Base-by-base conservation (phyloP, 1,140 invertebrate species). In the Oscheius sp. region DNA sequence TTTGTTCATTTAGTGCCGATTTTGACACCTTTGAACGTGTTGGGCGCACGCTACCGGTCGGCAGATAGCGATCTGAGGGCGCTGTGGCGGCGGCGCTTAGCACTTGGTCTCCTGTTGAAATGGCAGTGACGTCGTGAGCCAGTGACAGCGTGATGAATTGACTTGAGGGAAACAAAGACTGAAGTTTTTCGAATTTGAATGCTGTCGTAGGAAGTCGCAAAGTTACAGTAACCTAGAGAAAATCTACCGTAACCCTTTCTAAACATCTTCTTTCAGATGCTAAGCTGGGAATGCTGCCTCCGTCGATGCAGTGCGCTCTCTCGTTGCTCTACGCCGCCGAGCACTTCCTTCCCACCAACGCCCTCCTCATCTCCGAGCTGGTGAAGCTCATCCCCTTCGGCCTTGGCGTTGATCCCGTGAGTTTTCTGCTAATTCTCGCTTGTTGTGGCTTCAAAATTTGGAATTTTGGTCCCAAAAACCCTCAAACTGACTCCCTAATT, bases 1-100 rank as follows among this genome's bases (percentile, higher is more conserved):
- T 55, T 55, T 23, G 7, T 42, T 42, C n/a, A 55, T 55, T 55
- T 13, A 42, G 38, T 26, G 49, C 49, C 49, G 28, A 55, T 13
- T 23, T 13, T 55, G 7, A 23, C 49, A 23, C 49, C 49, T 55
- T 55, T 55, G 49, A 55, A 55, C 49, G 49, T 55, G 49, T 42
- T 10, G 38, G 10, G 10, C n/a, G 38, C n/a, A 42, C 10, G 10
- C 15, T 55, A 55, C 49, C 49, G 49, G 49, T 55, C 28, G 49
- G 7, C 15, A 55, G 15, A 55, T 55, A n/a, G 38, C n/a, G 38
- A 55, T 55, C 49, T 55, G 49, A 55, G 49, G 49, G 7, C 7
- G 28, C 7, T 7, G 7, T 55, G 49, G 15, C 15, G 49, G 15
- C 15, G 49, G 15, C 49, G 49, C 49, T 55, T 55, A 55, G 49